Conservation (phyloP, 2,113 vertebrate species). For the Elachura formosa region DNA sequence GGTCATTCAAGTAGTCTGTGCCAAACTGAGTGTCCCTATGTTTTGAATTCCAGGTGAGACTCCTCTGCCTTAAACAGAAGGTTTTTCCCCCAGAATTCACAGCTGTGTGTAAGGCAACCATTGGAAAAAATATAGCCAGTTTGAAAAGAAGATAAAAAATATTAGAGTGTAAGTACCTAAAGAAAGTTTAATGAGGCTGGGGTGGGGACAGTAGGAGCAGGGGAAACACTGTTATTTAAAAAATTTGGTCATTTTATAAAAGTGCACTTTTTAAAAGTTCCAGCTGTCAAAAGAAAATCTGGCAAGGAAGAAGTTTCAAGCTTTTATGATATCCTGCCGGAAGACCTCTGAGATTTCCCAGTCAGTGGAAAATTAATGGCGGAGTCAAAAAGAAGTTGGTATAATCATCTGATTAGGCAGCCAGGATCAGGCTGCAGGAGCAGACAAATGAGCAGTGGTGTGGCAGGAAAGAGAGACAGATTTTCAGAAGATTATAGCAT, state of each 20-base stretch:
- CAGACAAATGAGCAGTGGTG: background rate
- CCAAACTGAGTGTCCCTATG: background rate
- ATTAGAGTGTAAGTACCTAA: background rate
- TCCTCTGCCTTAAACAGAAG: background rate
- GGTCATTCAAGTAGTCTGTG: constrained; percentile 33
- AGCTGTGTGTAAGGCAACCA: background rate
- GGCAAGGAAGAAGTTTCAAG: background rate
- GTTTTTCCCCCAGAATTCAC: background rate
- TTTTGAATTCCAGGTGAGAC: background rate
- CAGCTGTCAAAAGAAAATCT: background rate
- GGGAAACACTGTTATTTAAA: background rate
- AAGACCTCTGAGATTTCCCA: background rate
- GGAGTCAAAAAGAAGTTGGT: background rate
- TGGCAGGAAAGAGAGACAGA: background rate
- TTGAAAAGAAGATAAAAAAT: background rate
- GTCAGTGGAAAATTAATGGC: background rate
- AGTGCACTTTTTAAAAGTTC: background rate
- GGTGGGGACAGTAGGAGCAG: background rate
- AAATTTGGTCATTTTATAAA: background rate
- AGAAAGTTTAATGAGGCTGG: background rate
- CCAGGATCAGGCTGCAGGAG: background rate
- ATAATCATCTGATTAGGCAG: background rate
- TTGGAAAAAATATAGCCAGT: background rate
- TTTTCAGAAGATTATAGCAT: background rate
- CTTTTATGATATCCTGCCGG: background rate